Percentiles rank a stretch among this genome's conserved stretches.
Evolutionary conservation across 2,888 invertebrate genomes (phyloP).

Genomic region (Dryadula phaetusa): DNA sequence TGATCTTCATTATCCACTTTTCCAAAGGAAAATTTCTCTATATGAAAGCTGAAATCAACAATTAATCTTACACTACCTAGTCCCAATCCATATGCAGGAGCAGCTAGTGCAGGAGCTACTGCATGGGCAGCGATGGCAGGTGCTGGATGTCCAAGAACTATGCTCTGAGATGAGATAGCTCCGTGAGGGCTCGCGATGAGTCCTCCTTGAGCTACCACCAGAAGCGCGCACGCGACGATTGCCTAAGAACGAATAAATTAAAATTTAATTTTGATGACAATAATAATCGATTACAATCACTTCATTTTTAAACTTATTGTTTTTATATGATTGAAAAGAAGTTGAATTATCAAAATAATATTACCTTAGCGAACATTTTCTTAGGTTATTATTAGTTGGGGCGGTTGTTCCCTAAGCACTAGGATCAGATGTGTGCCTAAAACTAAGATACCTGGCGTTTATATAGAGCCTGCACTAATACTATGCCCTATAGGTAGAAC

Average conservation of each 20-base stretch:
- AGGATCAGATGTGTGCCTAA: conserved; percentile 78
- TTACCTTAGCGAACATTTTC: conserved; percentile 81
- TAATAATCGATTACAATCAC: neutral
- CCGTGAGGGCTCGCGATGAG: conserved; percentile 74
- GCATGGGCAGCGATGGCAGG: conserved; percentile 63
- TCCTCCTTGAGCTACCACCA: conserved; percentile 78
- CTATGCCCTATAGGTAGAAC: conserved; percentile 71
- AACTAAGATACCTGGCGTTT: conserved; percentile 73
- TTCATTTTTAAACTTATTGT: neutral
- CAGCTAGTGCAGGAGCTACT: conserved; percentile 47
- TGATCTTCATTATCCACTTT: neutral
- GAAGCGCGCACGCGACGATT: conserved; percentile 63
- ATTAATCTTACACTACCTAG: conserved; percentile 47
- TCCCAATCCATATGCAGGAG: conserved; percentile 53
- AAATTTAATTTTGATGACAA: too few relatives aligned
- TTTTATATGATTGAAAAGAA: neutral
- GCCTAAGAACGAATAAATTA: conserved; percentile 54
- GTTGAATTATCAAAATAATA: conserved; percentile 26
- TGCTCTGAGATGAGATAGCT: conserved; percentile 72
- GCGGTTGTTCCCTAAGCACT: conserved; percentile 69
- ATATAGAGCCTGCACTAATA: conserved; percentile 69
- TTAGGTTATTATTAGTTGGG: conserved; percentile 62
- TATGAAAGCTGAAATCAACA: neutral
- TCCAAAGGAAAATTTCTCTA: neutral
- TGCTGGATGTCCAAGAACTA: conserved; percentile 68